Conservation (phyloP, 1,140 invertebrate species). For the Sminthurides bifidus region DNA sequence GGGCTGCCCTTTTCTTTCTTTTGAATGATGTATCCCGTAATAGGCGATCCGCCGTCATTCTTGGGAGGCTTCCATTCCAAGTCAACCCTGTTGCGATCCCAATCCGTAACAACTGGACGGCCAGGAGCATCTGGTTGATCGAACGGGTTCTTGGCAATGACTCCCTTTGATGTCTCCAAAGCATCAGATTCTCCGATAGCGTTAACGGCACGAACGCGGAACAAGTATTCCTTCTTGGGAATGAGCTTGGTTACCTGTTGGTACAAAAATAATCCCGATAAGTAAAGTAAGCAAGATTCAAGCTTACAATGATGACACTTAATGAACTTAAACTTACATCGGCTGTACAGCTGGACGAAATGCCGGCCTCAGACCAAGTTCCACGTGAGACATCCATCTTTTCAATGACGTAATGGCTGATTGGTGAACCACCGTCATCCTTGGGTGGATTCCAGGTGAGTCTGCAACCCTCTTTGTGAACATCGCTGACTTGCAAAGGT, state of each 20-base stretch:
- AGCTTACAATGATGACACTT: no score
- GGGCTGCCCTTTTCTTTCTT: slow-evolving; percentile 88
- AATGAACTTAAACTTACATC: slow-evolving; percentile 42
- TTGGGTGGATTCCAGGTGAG: slow-evolving; percentile 38
- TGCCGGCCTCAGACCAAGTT: slow-evolving; percentile 88
- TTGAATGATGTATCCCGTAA: slow-evolving; percentile 76
- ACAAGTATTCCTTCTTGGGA: slow-evolving; percentile 86
- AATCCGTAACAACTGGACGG: slow-evolving; percentile 75
- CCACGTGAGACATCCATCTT: slow-evolving; percentile 93
- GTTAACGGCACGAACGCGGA: slow-evolving; percentile 67
- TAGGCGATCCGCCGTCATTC: slow-evolving; percentile 39
- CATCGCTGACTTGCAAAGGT: slow-evolving; percentile 67
- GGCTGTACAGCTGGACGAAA: slow-evolving; percentile 66
- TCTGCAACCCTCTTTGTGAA: slow-evolving; percentile 80
- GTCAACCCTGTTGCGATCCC: slow-evolving; percentile 86
- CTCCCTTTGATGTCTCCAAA: slow-evolving; percentile 67
- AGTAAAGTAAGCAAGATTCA: no score
- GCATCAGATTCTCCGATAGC: slow-evolving; percentile 89
- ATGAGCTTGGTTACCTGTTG: slow-evolving; percentile 59
- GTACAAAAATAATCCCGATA: neutral
- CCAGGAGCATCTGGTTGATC: slow-evolving; percentile 72
- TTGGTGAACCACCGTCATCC: slow-evolving; percentile 84
- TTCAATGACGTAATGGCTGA: slow-evolving; percentile 89
- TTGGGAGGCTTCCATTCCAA: slow-evolving; percentile 74
- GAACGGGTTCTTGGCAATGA: slow-evolving; percentile 87